Base-by-base conservation (phyloP, 2,888 invertebrate genomes). In the Hirtodrosophila histrioides region DNA sequence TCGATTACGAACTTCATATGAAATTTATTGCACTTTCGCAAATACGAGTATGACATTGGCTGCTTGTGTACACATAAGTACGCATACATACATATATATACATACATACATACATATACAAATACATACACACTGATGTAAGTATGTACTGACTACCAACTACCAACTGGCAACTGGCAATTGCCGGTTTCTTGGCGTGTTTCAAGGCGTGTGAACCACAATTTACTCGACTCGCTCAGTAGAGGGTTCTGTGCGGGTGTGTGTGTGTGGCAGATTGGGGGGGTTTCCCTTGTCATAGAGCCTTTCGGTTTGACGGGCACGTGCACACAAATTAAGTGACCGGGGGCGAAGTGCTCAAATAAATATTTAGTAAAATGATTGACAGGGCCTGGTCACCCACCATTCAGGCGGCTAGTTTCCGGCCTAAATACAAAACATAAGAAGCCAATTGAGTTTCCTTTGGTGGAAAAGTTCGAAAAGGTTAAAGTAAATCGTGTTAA, bases 1-100 rank as follows among this genome's bases (percentile, higher is more conserved):
- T 89, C 89, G 89, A 90, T 89, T 90, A 89, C 80, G 85, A 88
- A 87, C 88, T 88, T 90, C 89, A 89, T 90, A 89, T 84, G 82
- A 89, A 88, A 90, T 90, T 89, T 90, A 90, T 89, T 89, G 88
- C 86, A 81, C 85, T 88, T 76, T 85, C 79, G 81, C 80, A 88
- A 89, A 90, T 88, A 17, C 17, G 17, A 17, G 17, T 17, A 88
- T 88, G 89, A 85, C 90, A 89, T 89, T 64, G 70, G 17, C 41
- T 57, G 49, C 29, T 33, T 55, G 37, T 24, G 51, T 51, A 39
- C 40, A 46, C 35, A 49, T 37, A 41, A 41, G 11, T 23, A 0
- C 11, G 12, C n/a, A 10, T 39, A 29, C n/a, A n/a, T n/a, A 9
- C 10, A 41, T 24, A 7, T 23, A n/a, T 29, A 12, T 41, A 23